phyloP scores from a whole-genome alignment of 2,888 invertebrate genomes.

The Volucella inflata region DNA sequence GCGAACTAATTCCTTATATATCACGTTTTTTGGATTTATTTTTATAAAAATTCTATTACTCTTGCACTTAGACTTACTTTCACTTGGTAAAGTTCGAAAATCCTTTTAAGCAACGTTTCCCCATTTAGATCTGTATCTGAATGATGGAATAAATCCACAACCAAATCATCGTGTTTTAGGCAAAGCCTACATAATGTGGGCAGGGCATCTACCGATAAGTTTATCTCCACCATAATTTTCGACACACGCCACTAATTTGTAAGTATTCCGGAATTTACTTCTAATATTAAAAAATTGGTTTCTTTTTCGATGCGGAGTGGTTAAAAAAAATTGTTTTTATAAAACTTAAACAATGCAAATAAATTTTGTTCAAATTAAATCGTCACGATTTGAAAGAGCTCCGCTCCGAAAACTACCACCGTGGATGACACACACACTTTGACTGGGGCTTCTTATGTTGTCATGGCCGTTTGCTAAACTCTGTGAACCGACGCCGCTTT shows the following conservation, averaged over 20 bases:
- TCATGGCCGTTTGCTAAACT: slow-evolving; percentile 53
- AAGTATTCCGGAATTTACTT: background rate
- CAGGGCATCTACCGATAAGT: slow-evolving; percentile 33
- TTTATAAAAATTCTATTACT: slow-evolving; percentile 13
- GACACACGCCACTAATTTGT: background rate
- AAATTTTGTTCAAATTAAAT: slow-evolving; percentile 10
- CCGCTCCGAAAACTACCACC: slow-evolving; percentile 47
- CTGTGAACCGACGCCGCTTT: slow-evolving; percentile 52
- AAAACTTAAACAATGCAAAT: background rate
- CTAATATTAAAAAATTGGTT: background rate
- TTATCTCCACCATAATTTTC: slow-evolving; percentile 45
- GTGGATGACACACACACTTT: slow-evolving; percentile 56
- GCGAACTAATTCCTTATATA: background rate
- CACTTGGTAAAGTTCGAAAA: slow-evolving; percentile 85
- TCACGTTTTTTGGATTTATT: background rate
- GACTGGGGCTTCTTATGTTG: slow-evolving; percentile 62
- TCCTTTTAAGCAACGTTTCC: slow-evolving; percentile 85
- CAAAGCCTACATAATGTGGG: slow-evolving; percentile 86
- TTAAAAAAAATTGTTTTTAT: background rate
- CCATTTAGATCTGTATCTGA: slow-evolving; percentile 78
- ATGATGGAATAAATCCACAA: slow-evolving; percentile 87
- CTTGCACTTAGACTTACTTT: slow-evolving; percentile 82
- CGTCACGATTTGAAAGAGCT: slow-evolving; percentile 15
- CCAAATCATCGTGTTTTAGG: slow-evolving; percentile 86
- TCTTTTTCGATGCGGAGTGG: background rate